A percentile compares a stretch with the other conserved stretches of the same genome.
Evolutionary conservation across 2,113 vertebrate species (phyloP).

Genomic region (Verasper variegatus): DNA sequence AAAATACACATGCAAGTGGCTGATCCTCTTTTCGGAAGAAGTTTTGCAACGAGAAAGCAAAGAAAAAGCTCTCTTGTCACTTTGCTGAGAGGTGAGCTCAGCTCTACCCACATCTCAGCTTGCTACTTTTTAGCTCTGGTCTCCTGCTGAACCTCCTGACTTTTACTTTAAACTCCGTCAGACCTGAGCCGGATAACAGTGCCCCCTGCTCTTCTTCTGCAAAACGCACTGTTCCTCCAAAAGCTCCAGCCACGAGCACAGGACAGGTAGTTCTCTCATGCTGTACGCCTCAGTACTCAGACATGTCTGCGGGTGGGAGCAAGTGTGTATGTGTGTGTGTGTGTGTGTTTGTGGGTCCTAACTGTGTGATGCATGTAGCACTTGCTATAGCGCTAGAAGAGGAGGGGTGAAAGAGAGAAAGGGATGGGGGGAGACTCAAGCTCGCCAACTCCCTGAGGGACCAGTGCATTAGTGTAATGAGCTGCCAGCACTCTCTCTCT

Average conservation of each 20-base stretch:
- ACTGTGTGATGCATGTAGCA: constrained; percentile 36
- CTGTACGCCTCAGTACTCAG: constrained; percentile 16
- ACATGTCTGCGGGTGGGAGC: constrained; percentile 25
- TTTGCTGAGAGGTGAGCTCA: constrained; percentile 34
- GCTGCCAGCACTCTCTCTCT: constrained; percentile 59
- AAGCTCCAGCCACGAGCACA: constrained; percentile 37
- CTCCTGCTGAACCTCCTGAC: constrained; percentile 35
- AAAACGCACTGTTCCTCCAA: constrained; percentile 35
- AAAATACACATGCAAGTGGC: not conserved
- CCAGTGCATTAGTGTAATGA: constrained; percentile 82
- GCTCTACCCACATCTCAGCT: constrained; percentile 14
- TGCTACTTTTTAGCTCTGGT: not conserved
- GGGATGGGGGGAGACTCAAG: constrained; percentile 40
- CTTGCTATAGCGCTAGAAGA: constrained; percentile 47
- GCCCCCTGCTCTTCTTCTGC: constrained; percentile 5
- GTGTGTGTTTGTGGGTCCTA: constrained; percentile 36
- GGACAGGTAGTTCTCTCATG: constrained; percentile 61
- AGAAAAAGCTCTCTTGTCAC: not conserved
- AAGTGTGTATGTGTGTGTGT: constrained; percentile 19
- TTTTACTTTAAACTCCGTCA: constrained; percentile 8
- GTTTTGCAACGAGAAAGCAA: constrained; percentile 2
- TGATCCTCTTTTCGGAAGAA: constrained; percentile 5
- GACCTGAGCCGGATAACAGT: constrained; percentile 11
- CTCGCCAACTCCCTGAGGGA: constrained; percentile 73
- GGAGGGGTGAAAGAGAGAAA: constrained; percentile 40